Evolutionary conservation across 2,888 invertebrate species (phyloP).

Genomic region (Plebejus melissa): DNA sequence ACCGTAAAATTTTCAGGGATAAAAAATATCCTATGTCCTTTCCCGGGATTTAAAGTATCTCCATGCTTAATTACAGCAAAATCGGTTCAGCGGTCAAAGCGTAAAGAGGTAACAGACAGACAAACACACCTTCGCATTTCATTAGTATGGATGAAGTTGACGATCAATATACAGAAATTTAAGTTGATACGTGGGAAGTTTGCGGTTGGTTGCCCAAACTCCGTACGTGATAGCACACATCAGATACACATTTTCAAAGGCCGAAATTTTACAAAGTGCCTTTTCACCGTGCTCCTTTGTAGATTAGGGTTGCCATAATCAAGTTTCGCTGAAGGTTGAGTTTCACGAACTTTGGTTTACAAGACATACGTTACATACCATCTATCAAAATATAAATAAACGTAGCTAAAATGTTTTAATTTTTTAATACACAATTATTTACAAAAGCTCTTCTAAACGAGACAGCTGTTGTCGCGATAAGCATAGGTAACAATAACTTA

Average conservation of each 20-base stretch:
- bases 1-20: no score
- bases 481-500: background rate
- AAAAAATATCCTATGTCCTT: no score
- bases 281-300: constrained; percentile 12
- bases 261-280: constrained; percentile 25
- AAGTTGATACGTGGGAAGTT: constrained; percentile 33
- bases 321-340: background rate
- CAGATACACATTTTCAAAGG: constrained; percentile 31
- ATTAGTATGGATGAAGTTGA: constrained; percentile 34
- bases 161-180: constrained; percentile 33
- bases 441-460: background rate
- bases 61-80: no score
- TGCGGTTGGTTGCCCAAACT: constrained; percentile 57
- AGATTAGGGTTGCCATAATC: background rate
- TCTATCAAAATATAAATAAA: background rate
- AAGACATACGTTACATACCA: background rate
- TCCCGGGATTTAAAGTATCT: no score
- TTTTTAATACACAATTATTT: no score
- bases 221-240: constrained; percentile 36
- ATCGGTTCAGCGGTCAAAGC: no score
- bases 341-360: background rate
- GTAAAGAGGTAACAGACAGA: no score
- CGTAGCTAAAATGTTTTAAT: background rate
- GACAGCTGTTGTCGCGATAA: background rate
- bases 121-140: no score